Evolutionary conservation across 92 coral and sea anemone species (phyloP), one percentile per base, ranked within the genome.

Genomic region (Nematostella vectensis): DNA sequence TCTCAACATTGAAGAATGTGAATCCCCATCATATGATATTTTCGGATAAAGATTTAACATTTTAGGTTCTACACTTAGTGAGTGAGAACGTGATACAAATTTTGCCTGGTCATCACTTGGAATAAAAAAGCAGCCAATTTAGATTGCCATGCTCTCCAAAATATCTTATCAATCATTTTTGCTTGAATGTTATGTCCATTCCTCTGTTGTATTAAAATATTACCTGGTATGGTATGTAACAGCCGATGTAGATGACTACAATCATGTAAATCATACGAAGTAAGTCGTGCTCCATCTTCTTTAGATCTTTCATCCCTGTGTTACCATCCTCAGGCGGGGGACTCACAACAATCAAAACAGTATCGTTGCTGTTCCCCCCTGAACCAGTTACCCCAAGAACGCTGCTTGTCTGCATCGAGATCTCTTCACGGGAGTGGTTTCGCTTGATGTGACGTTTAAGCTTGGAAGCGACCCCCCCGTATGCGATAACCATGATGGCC

Each of bases 141-240:
- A n/a, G n/a, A n/a, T n/a, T n/a, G n/a, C n/a, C n/a, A n/a, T n/a
- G n/a, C n/a, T n/a, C n/a, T n/a, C n/a, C n/a, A n/a, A n/a, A n/a
- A n/a, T n/a, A n/a, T n/a, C n/a, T n/a, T n/a, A n/a, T n/a, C n/a
- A n/a, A n/a, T n/a, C n/a, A n/a, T n/a, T n/a, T n/a, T n/a, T n/a
- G n/a, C n/a, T n/a, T n/a, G n/a, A n/a, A n/a, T n/a, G n/a, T n/a
- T n/a, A n/a, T n/a, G n/a, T n/a, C n/a, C n/a, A n/a, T n/a, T n/a
- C n/a, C n/a, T n/a, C n/a, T n/a, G n/a, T n/a, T n/a, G n/a, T n/a
- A n/a, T n/a, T n/a, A n/a, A n/a, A n/a, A n/a, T n/a, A n/a, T n/a
- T 36, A 65, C 29, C 39, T 85, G 94, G 49, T 85, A 85, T 2
- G 94, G 94, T 3, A 80, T 71, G 57, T 85, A 85, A 22, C 87